Evolutionary conservation across 2,888 invertebrate species (phyloP).

Genomic region (Antheraea assamensis): DNA sequence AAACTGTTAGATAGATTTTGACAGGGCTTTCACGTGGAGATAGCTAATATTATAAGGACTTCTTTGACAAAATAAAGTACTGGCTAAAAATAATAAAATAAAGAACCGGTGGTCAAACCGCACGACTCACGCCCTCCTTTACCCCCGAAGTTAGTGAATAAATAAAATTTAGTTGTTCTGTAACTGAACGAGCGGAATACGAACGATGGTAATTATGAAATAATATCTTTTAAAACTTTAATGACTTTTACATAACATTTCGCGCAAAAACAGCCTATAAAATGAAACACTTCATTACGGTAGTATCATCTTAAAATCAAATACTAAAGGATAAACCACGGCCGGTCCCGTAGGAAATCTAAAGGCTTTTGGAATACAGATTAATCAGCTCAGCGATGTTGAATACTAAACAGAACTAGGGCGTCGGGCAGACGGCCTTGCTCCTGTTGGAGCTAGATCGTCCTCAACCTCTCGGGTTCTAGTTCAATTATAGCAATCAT

Average conservation of each 20-base stretch:
- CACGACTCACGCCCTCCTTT: too few species aligned
- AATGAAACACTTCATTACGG: neutral
- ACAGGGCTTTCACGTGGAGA: too few species aligned
- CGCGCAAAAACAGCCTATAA: neutral
- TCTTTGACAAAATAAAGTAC: too few species aligned
- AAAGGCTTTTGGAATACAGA: conserved; percentile 27
- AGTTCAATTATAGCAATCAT: neutral
- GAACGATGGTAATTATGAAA: neutral
- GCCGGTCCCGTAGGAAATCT: conserved; percentile 28
- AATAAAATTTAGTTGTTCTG: neutral
- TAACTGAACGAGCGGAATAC: neutral
- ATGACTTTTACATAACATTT: neutral
- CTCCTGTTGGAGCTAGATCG: conserved; percentile 2
- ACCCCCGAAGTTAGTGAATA: neutral
- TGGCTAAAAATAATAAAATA: too few species aligned
- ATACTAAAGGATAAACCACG: conserved; percentile 16
- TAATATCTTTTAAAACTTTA: neutral
- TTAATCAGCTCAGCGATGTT: conserved; percentile 24
- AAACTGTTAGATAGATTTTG: too few species aligned
- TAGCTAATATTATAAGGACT: too few species aligned
- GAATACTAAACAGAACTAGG: conserved; percentile 20
- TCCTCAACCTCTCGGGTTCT: conserved; percentile 2
- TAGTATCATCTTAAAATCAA: conserved; percentile 21
- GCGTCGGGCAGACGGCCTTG: neutral
- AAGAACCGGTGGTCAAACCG: too few species aligned